Percentiles rank a stretch among this genome's conserved stretches.
phyloP scores from a whole-genome alignment of 2,113 vertebrate genomes.

The Coturnix japonica region DNA sequence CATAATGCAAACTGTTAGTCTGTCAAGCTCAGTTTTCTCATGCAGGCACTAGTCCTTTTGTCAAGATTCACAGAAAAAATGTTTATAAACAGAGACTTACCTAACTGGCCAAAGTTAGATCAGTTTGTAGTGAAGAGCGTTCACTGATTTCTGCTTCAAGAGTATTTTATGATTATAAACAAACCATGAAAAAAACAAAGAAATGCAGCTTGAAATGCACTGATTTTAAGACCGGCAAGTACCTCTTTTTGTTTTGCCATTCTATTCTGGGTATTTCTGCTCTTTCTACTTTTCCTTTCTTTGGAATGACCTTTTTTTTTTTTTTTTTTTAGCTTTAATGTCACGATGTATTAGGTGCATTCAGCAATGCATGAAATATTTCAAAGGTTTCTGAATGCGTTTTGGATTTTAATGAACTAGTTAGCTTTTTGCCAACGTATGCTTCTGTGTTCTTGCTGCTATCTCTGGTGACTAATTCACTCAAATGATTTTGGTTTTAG shows the following conservation, averaged over 20 bases:
- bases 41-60: not conserved
- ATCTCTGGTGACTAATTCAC: not conserved
- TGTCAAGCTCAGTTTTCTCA: not conserved
- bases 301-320: not conserved
- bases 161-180: not conserved
- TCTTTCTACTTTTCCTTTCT: not conserved
- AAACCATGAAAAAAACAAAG: not conserved
- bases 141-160: not conserved
- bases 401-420: conserved; percentile 16
- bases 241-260: not conserved
- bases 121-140: not conserved
- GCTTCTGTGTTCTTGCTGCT: not conserved
- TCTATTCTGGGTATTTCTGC: not conserved
- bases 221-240: not conserved
- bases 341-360: not conserved
- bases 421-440: not conserved
- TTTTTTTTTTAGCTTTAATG: not conserved
- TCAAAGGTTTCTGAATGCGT: not conserved
- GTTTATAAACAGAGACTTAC: not conserved
- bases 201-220: not conserved
- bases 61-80: not conserved
- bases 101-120: not conserved
- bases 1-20: not conserved
- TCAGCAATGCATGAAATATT: not conserved
- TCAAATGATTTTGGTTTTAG: not conserved